These are phyloP conservation scores for Simalia tracyae DNA, from an alignment of 2,797 vertebrate genomes.

Conservation along the genomic window DNA sequence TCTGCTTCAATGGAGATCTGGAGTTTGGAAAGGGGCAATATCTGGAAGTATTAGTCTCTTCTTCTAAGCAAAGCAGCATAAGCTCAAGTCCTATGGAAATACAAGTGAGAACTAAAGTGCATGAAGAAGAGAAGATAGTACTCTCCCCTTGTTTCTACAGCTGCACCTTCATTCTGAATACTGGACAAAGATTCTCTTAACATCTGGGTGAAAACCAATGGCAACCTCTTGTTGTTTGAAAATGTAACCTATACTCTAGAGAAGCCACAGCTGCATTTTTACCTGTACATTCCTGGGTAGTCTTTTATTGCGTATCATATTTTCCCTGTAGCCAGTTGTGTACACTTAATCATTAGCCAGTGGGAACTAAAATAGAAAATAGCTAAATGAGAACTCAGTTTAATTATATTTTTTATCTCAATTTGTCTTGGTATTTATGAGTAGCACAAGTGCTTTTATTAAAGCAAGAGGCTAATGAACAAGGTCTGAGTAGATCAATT, in stretches of 20 bases:
- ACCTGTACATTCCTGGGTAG: conserved; percentile 41
- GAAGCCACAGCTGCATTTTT: background rate
- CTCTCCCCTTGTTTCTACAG: background rate
- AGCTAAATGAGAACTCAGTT: conserved; percentile 57
- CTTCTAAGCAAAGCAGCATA: background rate
- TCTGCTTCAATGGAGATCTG: background rate
- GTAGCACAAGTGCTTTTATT: conserved; percentile 58
- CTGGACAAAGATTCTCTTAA: background rate
- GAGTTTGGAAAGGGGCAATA: background rate
- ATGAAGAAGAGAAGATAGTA: too few species aligned
- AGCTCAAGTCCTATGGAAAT: background rate
- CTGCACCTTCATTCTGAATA: background rate
- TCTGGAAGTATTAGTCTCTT: too few species aligned
- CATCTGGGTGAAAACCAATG: background rate
- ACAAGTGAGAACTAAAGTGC: background rate
- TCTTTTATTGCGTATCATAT: conserved; percentile 14
- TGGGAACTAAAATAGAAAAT: conserved; percentile 35
- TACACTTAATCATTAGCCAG: conserved; percentile 37
- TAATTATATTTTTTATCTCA: conserved; percentile 56
- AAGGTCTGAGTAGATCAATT: conserved; percentile 61
- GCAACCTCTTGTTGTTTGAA: background rate
- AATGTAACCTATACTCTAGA: background rate
- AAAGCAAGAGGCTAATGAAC: conserved; percentile 64
- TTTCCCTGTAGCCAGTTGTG: conserved; percentile 39
- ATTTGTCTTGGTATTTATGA: conserved; percentile 57